Conservation (phyloP, 2,888 invertebrate genomes). For the Brachypalpus laphriformis region DNA sequence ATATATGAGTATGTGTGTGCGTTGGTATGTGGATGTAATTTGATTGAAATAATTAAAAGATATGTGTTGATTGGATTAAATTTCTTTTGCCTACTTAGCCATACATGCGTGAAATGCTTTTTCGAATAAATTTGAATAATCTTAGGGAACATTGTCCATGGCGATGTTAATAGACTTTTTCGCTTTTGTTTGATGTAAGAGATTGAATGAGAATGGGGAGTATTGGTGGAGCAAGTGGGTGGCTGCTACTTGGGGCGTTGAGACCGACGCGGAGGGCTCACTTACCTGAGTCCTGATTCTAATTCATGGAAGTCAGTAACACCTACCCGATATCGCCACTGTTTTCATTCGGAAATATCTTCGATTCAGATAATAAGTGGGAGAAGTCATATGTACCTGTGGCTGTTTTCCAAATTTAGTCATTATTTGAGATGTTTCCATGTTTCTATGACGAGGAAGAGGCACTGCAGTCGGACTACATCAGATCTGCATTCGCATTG, state of each 20-base stretch:
- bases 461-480: too few relatives aligned
- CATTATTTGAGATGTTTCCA: too few relatives aligned
- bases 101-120: slow-evolving; percentile 35
- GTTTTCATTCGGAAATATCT: not conserved
- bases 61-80: slow-evolving; percentile 41
- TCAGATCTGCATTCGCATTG: too few relatives aligned
- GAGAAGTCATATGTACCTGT: not conserved
- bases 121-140: slow-evolving; percentile 47
- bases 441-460: too few relatives aligned
- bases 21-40: slow-evolving; percentile 41
- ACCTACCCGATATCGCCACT: not conserved
- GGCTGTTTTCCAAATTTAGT: too few relatives aligned
- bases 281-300: not conserved
- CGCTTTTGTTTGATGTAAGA: not conserved
- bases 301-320: not conserved
- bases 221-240: not conserved
- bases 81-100: slow-evolving; percentile 39
- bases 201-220: not conserved
- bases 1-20: not conserved
- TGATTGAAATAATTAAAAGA: slow-evolving; percentile 62
- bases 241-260: not conserved
- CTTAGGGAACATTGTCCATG: not conserved
- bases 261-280: not conserved
- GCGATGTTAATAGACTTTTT: not conserved
- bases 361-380: not conserved